These are phyloP conservation scores for Rhodophaea formosa DNA, from an alignment of 2,888 invertebrate species.

Conservation along the genomic window DNA sequence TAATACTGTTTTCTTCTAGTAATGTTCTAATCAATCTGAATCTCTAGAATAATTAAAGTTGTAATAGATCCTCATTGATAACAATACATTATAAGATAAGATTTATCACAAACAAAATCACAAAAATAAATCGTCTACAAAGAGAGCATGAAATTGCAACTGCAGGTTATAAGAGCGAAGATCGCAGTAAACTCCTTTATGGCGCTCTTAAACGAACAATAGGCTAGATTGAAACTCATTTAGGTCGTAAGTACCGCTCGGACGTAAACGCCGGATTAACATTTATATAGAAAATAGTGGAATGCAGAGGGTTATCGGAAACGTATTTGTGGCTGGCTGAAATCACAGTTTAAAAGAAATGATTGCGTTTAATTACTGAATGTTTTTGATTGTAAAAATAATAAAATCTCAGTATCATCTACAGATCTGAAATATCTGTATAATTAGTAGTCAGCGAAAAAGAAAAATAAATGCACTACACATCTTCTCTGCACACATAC, in stretches of 20 bases:
- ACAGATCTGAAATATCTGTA: too few species aligned
- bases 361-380: too few species aligned
- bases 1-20: too few species aligned
- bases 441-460: too few species aligned
- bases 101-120: not conserved
- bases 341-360: not conserved
- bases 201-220: conserved; percentile 56
- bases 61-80: too few species aligned
- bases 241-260: conserved; percentile 49
- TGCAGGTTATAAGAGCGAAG: conserved; percentile 36
- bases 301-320: conserved; percentile 6
- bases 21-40: too few species aligned
- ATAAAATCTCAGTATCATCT: too few species aligned
- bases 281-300: conserved; percentile 30
- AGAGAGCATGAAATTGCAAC: conserved; percentile 38
- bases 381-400: too few species aligned
- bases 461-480: too few species aligned
- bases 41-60: too few species aligned
- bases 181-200: conserved; percentile 39
- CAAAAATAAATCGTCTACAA: conserved; percentile 7
- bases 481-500: too few species aligned
- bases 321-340: not conserved
- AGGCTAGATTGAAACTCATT: conserved; percentile 62
- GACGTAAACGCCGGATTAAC: conserved; percentile 30
- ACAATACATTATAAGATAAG: too few species aligned